Evolutionary conservation across 2,113 vertebrate species (phyloP).

Genomic region (Nycticorax nycticorax): DNA sequence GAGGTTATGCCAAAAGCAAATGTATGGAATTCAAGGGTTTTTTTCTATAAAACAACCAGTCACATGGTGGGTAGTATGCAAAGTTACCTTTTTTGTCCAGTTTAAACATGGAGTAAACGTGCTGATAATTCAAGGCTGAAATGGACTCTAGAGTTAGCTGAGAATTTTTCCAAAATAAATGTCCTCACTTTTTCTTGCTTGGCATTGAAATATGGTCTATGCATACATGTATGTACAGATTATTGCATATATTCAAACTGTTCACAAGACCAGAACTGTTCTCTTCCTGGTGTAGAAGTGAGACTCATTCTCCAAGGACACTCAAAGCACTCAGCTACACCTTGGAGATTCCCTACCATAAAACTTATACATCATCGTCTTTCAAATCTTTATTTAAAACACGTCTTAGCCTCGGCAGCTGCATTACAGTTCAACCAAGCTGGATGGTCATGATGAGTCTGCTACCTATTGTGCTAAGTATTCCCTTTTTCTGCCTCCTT

Average conservation of each 20-base stretch:
- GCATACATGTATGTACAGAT: not conserved
- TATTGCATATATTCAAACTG: not conserved
- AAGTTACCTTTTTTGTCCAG: not conserved
- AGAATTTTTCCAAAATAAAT: not conserved
- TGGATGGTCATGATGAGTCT: not conserved
- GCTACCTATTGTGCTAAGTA: not conserved
- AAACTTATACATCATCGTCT: not conserved
- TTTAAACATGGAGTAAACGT: not conserved
- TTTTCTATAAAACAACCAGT: not conserved
- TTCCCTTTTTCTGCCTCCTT: not conserved
- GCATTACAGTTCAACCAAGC: not conserved
- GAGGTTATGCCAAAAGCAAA: not conserved
- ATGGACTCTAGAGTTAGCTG: not conserved
- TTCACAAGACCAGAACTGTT: not conserved
- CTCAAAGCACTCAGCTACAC: not conserved
- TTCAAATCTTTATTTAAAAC: not conserved
- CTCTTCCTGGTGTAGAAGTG: not conserved
- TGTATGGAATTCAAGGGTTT: not conserved
- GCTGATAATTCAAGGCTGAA: not conserved
- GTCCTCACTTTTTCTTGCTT: not conserved
- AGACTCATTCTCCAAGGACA: not conserved
- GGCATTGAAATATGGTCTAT: not conserved
- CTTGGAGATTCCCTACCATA: not conserved
- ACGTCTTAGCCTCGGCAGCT: not conserved
- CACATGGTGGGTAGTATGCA: accelerated